Percentiles rank a stretch among this genome's conserved stretches.
Conservation (phyloP, 2,888 invertebrate genomes). For the Netelia fuscicornis region DNA sequence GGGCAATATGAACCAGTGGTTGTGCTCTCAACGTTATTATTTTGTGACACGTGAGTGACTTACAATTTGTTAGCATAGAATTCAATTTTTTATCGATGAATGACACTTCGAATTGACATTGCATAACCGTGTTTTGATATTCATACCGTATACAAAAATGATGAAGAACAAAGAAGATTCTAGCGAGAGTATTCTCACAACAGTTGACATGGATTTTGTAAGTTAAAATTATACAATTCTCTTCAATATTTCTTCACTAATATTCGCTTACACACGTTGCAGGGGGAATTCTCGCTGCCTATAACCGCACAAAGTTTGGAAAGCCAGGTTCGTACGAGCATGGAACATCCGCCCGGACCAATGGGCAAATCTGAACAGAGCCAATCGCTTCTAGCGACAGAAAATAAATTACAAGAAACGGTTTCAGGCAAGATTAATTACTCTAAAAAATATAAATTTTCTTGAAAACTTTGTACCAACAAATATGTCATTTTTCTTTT, state of each 20-base stretch:
- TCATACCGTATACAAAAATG: conserved; percentile 10
- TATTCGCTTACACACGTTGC: not conserved
- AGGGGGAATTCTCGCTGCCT: not conserved
- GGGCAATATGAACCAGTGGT: too few species aligned
- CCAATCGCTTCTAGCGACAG: not conserved
- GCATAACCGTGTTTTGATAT: not conserved
- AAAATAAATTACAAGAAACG: not conserved
- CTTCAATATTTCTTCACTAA: not conserved
- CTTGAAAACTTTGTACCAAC: not conserved
- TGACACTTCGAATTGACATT: not conserved
- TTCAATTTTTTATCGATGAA: not conserved
- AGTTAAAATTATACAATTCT: conserved; percentile 14
- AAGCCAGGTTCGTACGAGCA: conserved; percentile 58
- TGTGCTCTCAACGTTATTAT: too few species aligned
- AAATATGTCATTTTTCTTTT: not conserved
- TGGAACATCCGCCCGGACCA: conserved; percentile 59
- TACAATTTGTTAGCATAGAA: not conserved
- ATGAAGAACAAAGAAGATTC: conserved; percentile 25
- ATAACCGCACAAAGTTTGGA: not conserved
- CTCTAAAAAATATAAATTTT: not conserved
- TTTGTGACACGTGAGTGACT: too few species aligned
- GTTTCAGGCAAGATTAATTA: not conserved
- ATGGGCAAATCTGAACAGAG: conserved; percentile 12
- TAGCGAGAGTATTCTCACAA: not conserved
- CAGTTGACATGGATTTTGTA: conserved; percentile 25